Percentiles rank a stretch among this genome's conserved stretches.
These are phyloP conservation scores for Parnassius apollo DNA, from an alignment of 2,888 invertebrate genomes.

Conservation along the genomic window DNA sequence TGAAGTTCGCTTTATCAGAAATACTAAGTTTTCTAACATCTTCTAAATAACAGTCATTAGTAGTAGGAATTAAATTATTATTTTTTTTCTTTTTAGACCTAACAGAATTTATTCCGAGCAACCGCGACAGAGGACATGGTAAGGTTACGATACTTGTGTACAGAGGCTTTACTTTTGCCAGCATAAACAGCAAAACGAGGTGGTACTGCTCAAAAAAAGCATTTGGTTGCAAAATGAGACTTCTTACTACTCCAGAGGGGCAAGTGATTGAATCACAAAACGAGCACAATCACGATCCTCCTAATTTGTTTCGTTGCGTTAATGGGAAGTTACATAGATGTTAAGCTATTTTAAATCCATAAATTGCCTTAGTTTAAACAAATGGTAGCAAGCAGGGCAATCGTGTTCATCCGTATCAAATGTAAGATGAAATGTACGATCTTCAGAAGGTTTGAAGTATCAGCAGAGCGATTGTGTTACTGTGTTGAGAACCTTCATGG, in stretches of 20 bases:
- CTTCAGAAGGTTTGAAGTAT: too few relatives aligned
- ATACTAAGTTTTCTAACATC: too few relatives aligned
- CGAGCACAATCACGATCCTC: constrained; percentile 39
- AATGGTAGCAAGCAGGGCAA: too few relatives aligned
- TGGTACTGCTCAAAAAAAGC: constrained; percentile 41
- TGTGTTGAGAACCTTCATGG: too few relatives aligned
- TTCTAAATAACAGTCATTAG: too few relatives aligned
- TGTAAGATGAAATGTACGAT: too few relatives aligned
- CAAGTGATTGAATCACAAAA: constrained; percentile 21
- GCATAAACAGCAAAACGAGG: constrained; percentile 34
- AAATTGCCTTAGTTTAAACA: too few relatives aligned
- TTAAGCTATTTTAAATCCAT: not conserved
- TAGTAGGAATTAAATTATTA: not conserved
- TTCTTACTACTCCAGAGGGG: constrained; percentile 26
- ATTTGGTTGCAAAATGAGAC: constrained; percentile 30
- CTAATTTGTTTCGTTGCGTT: constrained; percentile 32
- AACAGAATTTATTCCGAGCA: constrained; percentile 32
- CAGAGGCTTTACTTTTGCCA: constrained; percentile 36
- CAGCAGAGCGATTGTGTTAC: too few relatives aligned
- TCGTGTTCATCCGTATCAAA: too few relatives aligned
- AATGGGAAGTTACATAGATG: constrained; percentile 32
- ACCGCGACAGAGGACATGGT: constrained; percentile 29
- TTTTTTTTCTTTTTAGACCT: constrained; percentile 19
- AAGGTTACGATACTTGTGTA: constrained; percentile 30
- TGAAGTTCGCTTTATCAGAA: too few relatives aligned